Percentiles rank a stretch among this genome's conserved stretches.
phyloP scores from a whole-genome alignment of 2,113 vertebrate genomes.

The Lepus americanus region DNA sequence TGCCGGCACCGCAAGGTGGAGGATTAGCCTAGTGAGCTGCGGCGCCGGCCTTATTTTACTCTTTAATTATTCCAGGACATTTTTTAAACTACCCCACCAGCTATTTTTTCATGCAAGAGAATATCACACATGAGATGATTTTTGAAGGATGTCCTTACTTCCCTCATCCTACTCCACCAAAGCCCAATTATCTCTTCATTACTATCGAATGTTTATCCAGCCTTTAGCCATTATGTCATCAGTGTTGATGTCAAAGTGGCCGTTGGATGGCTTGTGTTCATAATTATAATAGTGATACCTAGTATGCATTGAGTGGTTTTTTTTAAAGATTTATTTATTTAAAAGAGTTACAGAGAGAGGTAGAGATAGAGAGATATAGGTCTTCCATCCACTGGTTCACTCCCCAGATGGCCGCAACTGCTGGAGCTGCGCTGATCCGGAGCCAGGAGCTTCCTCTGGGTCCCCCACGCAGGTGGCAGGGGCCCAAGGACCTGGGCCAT shows the following conservation, averaged over 20 bases:
- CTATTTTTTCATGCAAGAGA: constrained; percentile 5
- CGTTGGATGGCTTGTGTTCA: not conserved
- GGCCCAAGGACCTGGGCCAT: too few relatives aligned
- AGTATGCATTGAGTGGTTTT: constrained; percentile 35
- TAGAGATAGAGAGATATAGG: too few relatives aligned
- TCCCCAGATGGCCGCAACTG: too few relatives aligned
- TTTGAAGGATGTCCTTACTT: not conserved
- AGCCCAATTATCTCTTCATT: not conserved
- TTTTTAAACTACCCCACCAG: too few relatives aligned
- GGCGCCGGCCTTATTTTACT: not conserved
- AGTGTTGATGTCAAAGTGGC: not conserved
- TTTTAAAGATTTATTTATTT: too few relatives aligned
- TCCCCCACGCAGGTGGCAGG: too few relatives aligned
- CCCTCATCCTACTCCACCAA: not conserved
- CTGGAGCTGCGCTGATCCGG: too few relatives aligned
- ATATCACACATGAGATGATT: not conserved
- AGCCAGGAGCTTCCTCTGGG: too few relatives aligned
- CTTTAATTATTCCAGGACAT: not conserved
- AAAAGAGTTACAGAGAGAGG: too few relatives aligned
- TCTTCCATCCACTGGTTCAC: too few relatives aligned
- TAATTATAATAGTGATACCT: constrained; percentile 22
- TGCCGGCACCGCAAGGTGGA: too few relatives aligned
- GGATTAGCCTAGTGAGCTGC: too few relatives aligned
- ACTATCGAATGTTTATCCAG: not conserved
- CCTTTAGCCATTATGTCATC: not conserved